Base-by-base conservation (phyloP, 2,797 vertebrate genomes). In the Danionella dracula region DNA sequence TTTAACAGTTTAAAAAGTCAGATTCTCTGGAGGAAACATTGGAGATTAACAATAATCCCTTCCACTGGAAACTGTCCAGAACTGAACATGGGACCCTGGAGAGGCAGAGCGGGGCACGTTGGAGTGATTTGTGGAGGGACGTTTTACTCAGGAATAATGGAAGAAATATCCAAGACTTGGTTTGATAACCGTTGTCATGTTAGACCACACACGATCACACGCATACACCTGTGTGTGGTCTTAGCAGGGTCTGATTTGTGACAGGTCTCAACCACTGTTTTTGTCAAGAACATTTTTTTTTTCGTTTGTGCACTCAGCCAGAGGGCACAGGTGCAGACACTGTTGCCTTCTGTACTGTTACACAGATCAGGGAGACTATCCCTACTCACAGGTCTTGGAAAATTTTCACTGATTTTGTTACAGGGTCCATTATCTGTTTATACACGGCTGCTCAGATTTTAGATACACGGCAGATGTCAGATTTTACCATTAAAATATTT, bases 11-110 rank as follows among this genome's bases (percentile, higher is more conserved):
- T 51, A 16, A 63, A 53, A 64, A 23, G 64, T 66, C 56, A 50
- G 61, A 45, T 48, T 71, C 37, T 19, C 58, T 65, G 40, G 54
- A 89, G 87, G 88, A 90, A 90, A 87, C 82, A 84, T 67, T 40
- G 60, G 74, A 84, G 84, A 87, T 90, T 87, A 87, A 63, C 82
- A 63, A 78, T 88, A 87, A 90, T 87, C 83, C 84, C 63, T 54
- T 67, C 53, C 29, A 57, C 41, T 87, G 82, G 85, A 82, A 76
- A 61, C 7, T 13, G 4, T 83, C 84, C 85, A 85, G 71, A 55
- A 10, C 59, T 4, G 34, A 77, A 74, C 76, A 64, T 62, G 74
- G 76, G 84, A 84, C 79, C 68, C 45, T 55, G 0, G 58, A 78
- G 74, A 1, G 45, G 57, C 31, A 19, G 53, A 60, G 31, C 37